Evolutionary conservation across 2,888 invertebrate genomes (phyloP), one percentile per base, ranked within the genome.

Genomic region (Neoaliturus tenellus): DNA sequence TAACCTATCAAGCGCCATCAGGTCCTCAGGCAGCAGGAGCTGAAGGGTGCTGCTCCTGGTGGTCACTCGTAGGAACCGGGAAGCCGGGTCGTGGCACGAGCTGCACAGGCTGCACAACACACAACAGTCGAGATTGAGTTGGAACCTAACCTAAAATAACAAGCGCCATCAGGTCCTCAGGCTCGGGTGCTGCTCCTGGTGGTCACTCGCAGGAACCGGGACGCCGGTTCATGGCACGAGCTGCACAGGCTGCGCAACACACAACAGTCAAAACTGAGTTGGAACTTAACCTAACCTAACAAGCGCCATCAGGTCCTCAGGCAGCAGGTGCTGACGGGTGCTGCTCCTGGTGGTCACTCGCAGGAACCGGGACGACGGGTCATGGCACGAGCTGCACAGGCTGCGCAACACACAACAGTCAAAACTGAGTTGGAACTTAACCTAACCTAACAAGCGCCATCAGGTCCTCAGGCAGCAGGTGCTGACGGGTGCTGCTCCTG

Each of bases 91-190:
- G 91, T 98, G 97, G 90, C 97, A 96, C 84, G 94, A 94, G 67
- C 94, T 92, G 75, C 94, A 92, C 93, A 98, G 93, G 89, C 98
- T 98, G 91, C n/a, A n/a, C n/a, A n/a, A n/a, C n/a, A n/a, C n/a
- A n/a, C n/a, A n/a, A n/a, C n/a, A n/a, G n/a, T n/a, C n/a, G n/a
- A n/a, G n/a, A n/a, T n/a, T n/a, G n/a, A n/a, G n/a, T n/a, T n/a
- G n/a, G n/a, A n/a, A n/a, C n/a, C n/a, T n/a, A n/a, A n/a, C n/a
- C n/a, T n/a, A n/a, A n/a, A n/a, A n/a, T n/a, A n/a, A 99, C 95
- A 88, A 99, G 91, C 28, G 98, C 96, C 89, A 98, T 96, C 91
- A 99, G 95, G 92, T 99, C 99, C 89, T 98, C 98, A 0, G 97
- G 97, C 31, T 95, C 94, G 92, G 31, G 80, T 86, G 87, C 93